Evolutionary conservation across 2,888 invertebrate genomes (phyloP).

Genomic region (Trachelus tabidus): DNA sequence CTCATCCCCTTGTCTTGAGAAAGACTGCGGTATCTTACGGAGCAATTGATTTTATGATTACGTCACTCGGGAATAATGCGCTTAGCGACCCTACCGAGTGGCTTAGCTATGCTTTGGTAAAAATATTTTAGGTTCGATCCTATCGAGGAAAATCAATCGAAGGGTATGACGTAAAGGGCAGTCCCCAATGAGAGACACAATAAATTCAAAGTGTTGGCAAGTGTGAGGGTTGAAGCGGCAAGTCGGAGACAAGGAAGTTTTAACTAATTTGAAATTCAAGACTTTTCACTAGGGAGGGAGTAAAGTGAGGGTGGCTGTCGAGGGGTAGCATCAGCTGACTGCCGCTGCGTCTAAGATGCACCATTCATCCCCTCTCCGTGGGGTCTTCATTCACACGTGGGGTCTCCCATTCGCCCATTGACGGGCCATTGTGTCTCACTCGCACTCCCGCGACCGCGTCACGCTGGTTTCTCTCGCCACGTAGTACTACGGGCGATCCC

Average conservation of each 20-base stretch:
- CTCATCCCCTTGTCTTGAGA: neutral
- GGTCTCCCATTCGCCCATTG: constrained; percentile 48
- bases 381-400: constrained; percentile 50
- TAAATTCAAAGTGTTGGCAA: neutral
- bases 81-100: neutral
- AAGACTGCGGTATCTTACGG: neutral
- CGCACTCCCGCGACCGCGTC: constrained; percentile 11
- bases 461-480: constrained; percentile 15
- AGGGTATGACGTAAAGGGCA: neutral
- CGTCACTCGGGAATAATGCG: neutral
- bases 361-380: constrained; percentile 41
- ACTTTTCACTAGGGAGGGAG: constrained; percentile 10
- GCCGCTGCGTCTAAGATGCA: constrained; percentile 46
- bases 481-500: constrained; percentile 9
- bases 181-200: neutral
- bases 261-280: constrained; percentile 48
- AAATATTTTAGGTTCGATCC: neutral
- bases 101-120: neutral
- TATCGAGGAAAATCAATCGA: neutral
- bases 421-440: constrained; percentile 32
- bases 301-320: neutral
- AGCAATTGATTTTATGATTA: neutral
- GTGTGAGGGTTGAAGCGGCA: constrained; percentile 15
- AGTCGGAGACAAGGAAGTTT: constrained; percentile 21
- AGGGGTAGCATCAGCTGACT: constrained; percentile 21